phyloP scores from a whole-genome alignment of 2,113 vertebrate genomes.

The Oreochromis aureus region DNA sequence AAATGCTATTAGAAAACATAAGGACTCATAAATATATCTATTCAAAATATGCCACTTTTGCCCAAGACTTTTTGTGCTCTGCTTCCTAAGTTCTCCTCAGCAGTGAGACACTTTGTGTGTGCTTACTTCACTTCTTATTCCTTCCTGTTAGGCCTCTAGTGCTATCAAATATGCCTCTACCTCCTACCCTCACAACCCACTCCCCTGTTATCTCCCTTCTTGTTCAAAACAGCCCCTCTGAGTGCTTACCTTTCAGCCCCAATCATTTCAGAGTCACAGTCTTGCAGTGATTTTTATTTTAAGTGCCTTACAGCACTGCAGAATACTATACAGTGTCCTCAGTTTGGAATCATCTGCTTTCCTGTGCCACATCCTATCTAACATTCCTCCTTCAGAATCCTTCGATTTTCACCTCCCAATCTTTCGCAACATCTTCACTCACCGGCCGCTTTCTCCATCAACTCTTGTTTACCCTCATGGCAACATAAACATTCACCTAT shows the following conservation, averaged over 20 bases:
- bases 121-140: constrained; percentile 2
- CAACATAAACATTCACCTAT: constrained; percentile 14
- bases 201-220: constrained; percentile 34
- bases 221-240: constrained; percentile 49
- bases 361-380: neutral
- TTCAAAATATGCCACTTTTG: neutral
- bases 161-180: constrained; percentile 48
- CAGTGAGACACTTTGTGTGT: neutral
- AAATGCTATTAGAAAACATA: neutral
- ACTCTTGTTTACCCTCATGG: constrained; percentile 39
- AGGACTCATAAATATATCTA: neutral
- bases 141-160: constrained; percentile 9
- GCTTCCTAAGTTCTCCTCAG: neutral
- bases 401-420: neutral
- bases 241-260: constrained; percentile 52
- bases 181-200: constrained; percentile 27
- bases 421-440: neutral
- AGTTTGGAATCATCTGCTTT: constrained; percentile 14
- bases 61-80: neutral
- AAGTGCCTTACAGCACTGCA: constrained; percentile 33
- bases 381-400: neutral
- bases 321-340: constrained; percentile 20
- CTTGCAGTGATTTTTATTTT: constrained; percentile 42
- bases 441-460: neutral
- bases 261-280: constrained; percentile 42